phyloP scores from a whole-genome alignment of 1,140 invertebrate genomes.

The Sycobia sp. region DNA sequence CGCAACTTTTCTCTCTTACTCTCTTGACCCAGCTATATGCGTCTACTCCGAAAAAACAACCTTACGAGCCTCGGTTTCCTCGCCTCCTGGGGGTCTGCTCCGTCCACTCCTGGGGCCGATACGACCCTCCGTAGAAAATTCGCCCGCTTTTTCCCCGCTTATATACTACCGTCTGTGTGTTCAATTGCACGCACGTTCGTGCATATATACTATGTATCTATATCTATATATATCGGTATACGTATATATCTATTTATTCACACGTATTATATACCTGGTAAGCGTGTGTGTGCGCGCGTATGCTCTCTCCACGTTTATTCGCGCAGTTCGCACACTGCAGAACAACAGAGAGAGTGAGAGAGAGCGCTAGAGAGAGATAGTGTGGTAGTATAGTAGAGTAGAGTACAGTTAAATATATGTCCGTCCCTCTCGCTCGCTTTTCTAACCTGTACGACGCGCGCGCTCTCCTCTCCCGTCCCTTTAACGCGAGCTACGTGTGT shows the following conservation, averaged over 20 bases:
- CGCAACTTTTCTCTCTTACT: too few species aligned
- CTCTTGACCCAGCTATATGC: too few species aligned
- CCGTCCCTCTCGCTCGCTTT: neutral
- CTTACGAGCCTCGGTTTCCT: slow-evolving; percentile 25
- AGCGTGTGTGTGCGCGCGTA: neutral
- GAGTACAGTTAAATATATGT: neutral
- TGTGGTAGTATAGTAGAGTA: neutral
- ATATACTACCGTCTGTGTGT: too few species aligned
- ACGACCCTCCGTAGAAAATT: neutral
- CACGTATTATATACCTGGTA: too few species aligned
- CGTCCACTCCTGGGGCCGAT: neutral
- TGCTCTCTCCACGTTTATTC: too few species aligned
- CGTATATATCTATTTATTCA: too few species aligned
- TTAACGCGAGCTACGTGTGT: neutral
- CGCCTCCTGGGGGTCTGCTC: neutral
- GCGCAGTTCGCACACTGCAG: too few species aligned
- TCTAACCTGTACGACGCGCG: slow-evolving; percentile 3
- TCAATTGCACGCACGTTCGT: too few species aligned
- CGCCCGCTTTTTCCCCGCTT: too few species aligned
- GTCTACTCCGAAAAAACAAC: too few species aligned
- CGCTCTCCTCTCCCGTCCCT: neutral
- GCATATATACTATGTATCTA: too few species aligned
- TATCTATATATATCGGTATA: too few species aligned
- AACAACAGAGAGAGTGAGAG: neutral
- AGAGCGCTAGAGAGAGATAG: neutral